phyloP scores from a whole-genome alignment of 2,888 invertebrate species.

The Axea sp. region DNA sequence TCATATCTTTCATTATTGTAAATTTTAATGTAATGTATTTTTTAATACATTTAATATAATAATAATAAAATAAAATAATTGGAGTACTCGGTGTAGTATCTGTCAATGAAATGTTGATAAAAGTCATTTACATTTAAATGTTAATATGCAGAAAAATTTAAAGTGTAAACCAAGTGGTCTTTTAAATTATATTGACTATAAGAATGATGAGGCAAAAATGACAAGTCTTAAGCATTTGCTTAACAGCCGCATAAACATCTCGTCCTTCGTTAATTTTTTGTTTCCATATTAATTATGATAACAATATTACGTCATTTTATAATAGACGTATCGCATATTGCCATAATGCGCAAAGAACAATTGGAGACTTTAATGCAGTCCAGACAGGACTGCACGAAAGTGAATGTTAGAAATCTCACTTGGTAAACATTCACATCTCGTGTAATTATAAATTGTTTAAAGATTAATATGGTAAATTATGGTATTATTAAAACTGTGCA shows the following conservation, averaged over 20 bases:
- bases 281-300: slow-evolving; percentile 41
- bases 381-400: no score
- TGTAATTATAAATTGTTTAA: no score
- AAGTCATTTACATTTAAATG: slow-evolving; percentile 29
- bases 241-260: slow-evolving; percentile 41
- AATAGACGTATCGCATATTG: slow-evolving; percentile 3
- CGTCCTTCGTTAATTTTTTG: slow-evolving; percentile 53
- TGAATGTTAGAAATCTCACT: no score
- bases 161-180: slow-evolving; percentile 39
- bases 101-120: slow-evolving; percentile 7
- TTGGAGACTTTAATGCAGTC: slow-evolving; percentile 16
- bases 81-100: neutral
- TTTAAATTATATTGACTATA: slow-evolving; percentile 12
- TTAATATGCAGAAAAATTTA: slow-evolving; percentile 20
- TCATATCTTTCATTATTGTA: no score
- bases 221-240: slow-evolving; percentile 28
- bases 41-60: no score
- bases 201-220: slow-evolving; percentile 45
- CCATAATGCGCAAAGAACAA: neutral
- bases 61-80: neutral
- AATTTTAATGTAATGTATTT: no score
- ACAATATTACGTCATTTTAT: slow-evolving; percentile 20
- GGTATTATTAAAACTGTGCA: no score
- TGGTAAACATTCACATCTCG: no score
- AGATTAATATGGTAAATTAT: no score